Base-by-base conservation (phyloP, 2,888 invertebrate genomes). In the Eumacrocentrus americanus region DNA sequence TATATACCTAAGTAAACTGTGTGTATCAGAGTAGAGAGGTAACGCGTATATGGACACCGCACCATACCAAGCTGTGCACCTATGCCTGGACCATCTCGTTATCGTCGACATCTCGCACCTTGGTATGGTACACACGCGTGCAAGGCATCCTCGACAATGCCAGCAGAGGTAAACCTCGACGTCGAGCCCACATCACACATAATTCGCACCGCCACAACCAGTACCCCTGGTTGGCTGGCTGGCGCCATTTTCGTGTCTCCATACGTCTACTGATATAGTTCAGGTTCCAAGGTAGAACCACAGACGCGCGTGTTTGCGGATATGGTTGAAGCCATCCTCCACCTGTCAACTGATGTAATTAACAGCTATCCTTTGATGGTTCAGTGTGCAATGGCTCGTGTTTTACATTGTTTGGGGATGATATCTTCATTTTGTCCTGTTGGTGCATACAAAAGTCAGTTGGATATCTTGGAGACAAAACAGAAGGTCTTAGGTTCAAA, bases 141-240 rank as follows among this genome's bases (percentile, higher is more conserved):
- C 51, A 51, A 63, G 60, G 62, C 57, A 66, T 67, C 57, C 64
- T 44, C 54, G 59, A 65, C 60, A 62, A 67, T 63, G 58, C 53
- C n/a, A n/a, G 63, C 55, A 58, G 40, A 60, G 70, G 70, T 70
- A 72, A 70, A 72, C 70, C 67, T 67, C 63, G 50, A 58, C 60
- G 61, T 66, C 63, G 58, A 62, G 64, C 69, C 71, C 71, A 60
- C 70, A 73, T 67, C 70, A 69, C 67, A 68, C 69, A 71, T 71
- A 70, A 72, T 72, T 70, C 65, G 66, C 60, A 60, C 57, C 37
- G 47, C 61, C 62, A 58, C 60, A 54, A 57, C 55, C 35, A 47
- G 48, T 29, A 46, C 44, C 37, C 40, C 53, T 59, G 40, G 40
- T 42, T 14, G 42, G 25, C 16, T 16, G 25, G 20, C 20, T 18